Evolutionary conservation across 2,888 invertebrate genomes (phyloP).

Genomic region (Mellilla xanthometata): DNA sequence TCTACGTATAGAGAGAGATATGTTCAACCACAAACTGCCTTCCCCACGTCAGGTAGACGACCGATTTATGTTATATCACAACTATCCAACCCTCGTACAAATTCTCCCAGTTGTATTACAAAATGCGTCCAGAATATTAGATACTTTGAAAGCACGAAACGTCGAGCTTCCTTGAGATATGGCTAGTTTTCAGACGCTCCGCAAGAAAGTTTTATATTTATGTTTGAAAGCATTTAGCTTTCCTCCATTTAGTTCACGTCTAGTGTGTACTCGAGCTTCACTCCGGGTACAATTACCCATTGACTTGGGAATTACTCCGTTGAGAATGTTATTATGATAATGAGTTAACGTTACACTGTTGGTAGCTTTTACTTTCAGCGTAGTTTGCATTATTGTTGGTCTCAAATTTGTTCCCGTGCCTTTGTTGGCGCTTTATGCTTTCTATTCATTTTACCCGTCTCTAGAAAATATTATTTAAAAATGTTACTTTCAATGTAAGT

Average conservation of each 20-base stretch:
- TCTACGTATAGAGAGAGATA: neutral
- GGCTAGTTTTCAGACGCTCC: slow-evolving; percentile 24
- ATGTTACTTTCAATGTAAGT: too few species aligned
- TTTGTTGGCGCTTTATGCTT: too few species aligned
- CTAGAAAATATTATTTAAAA: too few species aligned
- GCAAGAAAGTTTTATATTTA: slow-evolving; percentile 29
- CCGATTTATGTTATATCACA: slow-evolving; percentile 9
- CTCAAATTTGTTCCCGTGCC: slow-evolving; percentile 3
- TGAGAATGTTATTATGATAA: slow-evolving; percentile 13
- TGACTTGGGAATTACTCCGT: slow-evolving; percentile 13
- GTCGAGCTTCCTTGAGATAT: slow-evolving; percentile 28
- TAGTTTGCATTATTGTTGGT: slow-evolving; percentile 6
- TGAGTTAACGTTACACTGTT: slow-evolving; percentile 7
- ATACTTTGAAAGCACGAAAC: slow-evolving; percentile 24
- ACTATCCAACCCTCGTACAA: slow-evolving; percentile 4
- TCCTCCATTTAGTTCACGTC: slow-evolving; percentile 13
- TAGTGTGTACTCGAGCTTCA: slow-evolving; percentile 13
- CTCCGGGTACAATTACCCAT: slow-evolving; percentile 15
- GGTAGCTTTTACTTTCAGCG: slow-evolving; percentile 10
- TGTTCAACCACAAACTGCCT: slow-evolving; percentile 3
- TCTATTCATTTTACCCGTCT: too few species aligned
- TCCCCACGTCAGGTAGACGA: slow-evolving; percentile 9
- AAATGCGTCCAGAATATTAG: slow-evolving; percentile 25
- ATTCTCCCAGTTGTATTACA: slow-evolving; percentile 21
- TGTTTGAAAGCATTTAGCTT: slow-evolving; percentile 21